These are phyloP conservation scores for Neotoma lepida DNA, from an alignment of 2,113 vertebrate species.

Conservation along the genomic window DNA sequence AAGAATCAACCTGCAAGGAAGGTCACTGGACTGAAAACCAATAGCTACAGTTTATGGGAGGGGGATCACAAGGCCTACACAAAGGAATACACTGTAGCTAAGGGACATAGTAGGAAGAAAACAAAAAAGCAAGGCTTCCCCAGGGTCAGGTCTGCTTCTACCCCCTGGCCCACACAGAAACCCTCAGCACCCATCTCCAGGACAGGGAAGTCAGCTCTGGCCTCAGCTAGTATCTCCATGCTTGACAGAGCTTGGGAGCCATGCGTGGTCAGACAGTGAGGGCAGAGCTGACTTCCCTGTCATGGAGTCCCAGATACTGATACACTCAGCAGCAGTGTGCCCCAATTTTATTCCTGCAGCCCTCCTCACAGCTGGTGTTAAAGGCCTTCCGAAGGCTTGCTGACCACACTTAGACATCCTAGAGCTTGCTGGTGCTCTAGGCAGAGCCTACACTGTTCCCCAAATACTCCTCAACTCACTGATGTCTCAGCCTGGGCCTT, in stretches of 20 bases:
- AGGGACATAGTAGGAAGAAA: background rate
- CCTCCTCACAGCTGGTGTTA: background rate
- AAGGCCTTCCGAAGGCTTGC: background rate
- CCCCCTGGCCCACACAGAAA: background rate
- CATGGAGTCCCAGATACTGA: background rate
- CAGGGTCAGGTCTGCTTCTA: too few species aligned
- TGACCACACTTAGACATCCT: background rate
- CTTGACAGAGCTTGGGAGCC: background rate
- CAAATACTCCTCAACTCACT: background rate
- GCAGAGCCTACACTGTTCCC: background rate
- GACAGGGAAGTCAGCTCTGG: too few species aligned
- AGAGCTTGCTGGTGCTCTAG: background rate
- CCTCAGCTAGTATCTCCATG: background rate
- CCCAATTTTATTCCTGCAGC: background rate
- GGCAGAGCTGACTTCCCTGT: background rate
- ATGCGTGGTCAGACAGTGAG: background rate
- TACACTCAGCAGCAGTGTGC: background rate
- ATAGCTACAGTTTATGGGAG: background rate
- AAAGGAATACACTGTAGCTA: background rate
- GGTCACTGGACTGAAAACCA: background rate
- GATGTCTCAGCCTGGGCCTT: background rate
- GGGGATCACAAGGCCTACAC: constrained; percentile 21
- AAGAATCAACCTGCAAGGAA: background rate
- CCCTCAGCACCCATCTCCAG: background rate
- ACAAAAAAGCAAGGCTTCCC: background rate